Conservation (phyloP, 2,113 vertebrate species). For the Bubo blakistoni region DNA sequence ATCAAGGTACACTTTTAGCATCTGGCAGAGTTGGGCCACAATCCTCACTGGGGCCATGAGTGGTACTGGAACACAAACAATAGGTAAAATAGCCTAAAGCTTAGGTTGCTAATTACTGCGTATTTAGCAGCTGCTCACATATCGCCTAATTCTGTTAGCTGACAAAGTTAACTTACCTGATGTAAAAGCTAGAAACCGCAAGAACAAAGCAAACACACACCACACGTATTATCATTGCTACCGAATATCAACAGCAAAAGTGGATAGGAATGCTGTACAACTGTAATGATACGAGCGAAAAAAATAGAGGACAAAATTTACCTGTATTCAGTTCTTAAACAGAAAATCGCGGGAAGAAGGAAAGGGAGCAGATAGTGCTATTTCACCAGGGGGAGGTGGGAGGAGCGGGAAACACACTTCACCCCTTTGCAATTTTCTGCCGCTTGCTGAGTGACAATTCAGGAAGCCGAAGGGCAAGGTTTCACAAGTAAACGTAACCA, state of each 20-base stretch:
- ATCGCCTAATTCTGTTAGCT: neutral
- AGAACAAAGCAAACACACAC: neutral
- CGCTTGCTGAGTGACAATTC: neutral
- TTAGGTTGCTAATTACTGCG: neutral
- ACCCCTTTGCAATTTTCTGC: neutral
- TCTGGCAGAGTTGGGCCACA: neutral
- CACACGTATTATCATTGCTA: rapidly evolving
- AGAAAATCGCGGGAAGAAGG: neutral
- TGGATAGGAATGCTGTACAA: neutral
- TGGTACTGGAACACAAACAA: neutral
- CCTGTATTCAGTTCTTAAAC: neutral
- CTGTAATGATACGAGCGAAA: neutral
- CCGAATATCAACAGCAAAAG: neutral
- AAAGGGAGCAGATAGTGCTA: neutral
- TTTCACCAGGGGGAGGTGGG: neutral
- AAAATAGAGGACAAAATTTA: neutral
- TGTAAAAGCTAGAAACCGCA: neutral
- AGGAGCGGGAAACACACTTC: neutral
- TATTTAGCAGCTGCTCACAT: neutral
- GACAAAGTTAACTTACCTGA: neutral
- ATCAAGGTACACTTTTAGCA: neutral
- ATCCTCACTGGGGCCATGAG: neutral
- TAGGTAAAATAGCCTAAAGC: neutral
- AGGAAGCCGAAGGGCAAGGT: neutral
- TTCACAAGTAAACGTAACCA: neutral